phyloP scores from a whole-genome alignment of 2,113 vertebrate species.

The Scomber japonicus region DNA sequence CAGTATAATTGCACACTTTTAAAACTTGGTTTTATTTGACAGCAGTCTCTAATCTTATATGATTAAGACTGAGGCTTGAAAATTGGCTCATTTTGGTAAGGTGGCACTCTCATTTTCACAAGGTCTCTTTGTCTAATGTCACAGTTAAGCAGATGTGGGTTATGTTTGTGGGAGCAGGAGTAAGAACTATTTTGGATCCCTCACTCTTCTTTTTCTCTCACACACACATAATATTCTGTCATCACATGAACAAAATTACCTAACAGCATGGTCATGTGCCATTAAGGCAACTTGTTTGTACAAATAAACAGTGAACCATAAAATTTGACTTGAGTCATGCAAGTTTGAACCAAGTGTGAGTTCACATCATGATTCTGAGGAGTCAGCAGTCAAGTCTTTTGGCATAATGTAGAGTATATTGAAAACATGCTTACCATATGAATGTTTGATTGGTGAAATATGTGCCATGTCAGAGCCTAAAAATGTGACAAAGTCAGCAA shows the following conservation, averaged over 20 bases:
- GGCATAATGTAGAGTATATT: too few species aligned
- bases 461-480: slow-evolving; percentile 35
- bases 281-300: too few species aligned
- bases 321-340: not conserved
- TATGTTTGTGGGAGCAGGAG: slow-evolving; percentile 39
- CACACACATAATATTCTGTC: too few species aligned
- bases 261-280: too few species aligned
- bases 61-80: slow-evolving; percentile 6
- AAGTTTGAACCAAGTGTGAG: too few species aligned
- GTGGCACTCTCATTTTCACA: slow-evolving; percentile 32
- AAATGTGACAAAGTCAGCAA: slow-evolving; percentile 43
- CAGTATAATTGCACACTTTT: not conserved
- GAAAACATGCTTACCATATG: not conserved
- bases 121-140: slow-evolving; percentile 50
- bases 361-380: too few species aligned
- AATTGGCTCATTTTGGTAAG: slow-evolving; percentile 4
- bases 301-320: too few species aligned
- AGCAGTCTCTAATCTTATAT: not conserved
- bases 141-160: slow-evolving; percentile 58
- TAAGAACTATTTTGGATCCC: slow-evolving; percentile 43
- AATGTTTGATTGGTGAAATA: not conserved
- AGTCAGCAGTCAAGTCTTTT: too few species aligned
- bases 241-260: too few species aligned
- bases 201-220: not conserved
- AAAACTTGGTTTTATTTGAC: slow-evolving; percentile 3